Evolutionary conservation across 2,888 invertebrate genomes (phyloP).

Genomic region (Drosophila multiciliata): DNA sequence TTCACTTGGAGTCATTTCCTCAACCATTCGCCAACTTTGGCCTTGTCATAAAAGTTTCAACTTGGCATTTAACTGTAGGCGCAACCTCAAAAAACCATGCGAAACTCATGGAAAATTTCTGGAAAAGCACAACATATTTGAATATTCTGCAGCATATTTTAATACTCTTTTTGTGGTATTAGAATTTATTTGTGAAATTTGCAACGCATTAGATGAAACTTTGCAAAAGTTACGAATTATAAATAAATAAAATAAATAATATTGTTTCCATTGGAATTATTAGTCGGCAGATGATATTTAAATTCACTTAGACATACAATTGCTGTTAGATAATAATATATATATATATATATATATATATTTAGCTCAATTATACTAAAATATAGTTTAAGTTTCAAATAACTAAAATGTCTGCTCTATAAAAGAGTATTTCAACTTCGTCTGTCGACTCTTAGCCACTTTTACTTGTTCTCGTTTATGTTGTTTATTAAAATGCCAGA

Average conservation of each 20-base stretch:
- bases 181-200: not conserved
- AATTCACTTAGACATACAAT: not conserved
- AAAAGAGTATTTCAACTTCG: not conserved
- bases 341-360: too few relatives aligned
- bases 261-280: not conserved
- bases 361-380: not conserved
- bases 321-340: too few relatives aligned
- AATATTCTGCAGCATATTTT: constrained; percentile 53
- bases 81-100: constrained; percentile 8
- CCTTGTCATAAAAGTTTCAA: constrained; percentile 19
- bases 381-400: not conserved
- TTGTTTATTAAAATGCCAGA: constrained; percentile 76
- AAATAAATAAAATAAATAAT: not conserved
- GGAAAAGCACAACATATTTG: constrained; percentile 35
- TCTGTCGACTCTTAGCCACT: too few relatives aligned
- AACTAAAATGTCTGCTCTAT: not conserved
- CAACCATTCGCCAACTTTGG: not conserved
- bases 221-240: not conserved
- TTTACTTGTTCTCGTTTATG: constrained; percentile 18
- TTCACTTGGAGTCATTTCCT: not conserved
- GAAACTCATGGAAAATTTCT: constrained; percentile 41
- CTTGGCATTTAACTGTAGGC: constrained; percentile 4
- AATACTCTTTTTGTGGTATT: not conserved
- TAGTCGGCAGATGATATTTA: not conserved
- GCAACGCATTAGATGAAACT: not conserved